A percentile compares a stretch with the other conserved stretches of the same genome.
Evolutionary conservation across 2,113 vertebrate species (phyloP).

Genomic region (Vicugna pacos): DNA sequence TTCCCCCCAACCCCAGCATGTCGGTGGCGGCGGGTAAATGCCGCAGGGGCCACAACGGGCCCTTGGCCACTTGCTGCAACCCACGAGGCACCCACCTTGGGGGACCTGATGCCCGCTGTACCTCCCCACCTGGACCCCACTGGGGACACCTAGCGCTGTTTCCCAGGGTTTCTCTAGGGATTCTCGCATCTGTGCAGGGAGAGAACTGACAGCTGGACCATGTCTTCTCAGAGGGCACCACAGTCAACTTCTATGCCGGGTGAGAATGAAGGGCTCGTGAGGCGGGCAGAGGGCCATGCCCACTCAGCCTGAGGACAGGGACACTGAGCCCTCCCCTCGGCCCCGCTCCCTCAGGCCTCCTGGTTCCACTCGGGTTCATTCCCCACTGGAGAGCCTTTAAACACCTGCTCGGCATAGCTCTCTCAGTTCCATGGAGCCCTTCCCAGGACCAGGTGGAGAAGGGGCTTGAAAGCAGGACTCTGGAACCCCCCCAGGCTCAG

Average conservation of each 20-base stretch:
- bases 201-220: not conserved
- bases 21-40: not conserved
- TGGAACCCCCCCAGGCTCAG: not conserved
- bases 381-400: not conserved
- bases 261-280: accelerated
- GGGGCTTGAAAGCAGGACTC: not conserved
- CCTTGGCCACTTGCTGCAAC: not conserved
- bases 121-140: not conserved
- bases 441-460: not conserved
- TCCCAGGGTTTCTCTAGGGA: not conserved
- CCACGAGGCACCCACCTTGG: not conserved
- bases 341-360: not conserved
- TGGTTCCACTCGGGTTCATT: not conserved
- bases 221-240: not conserved
- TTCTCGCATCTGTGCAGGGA: not conserved
- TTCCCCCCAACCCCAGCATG: not conserved
- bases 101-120: not conserved
- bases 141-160: not conserved
- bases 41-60: accelerated
- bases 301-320: not conserved
- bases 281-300: no score
- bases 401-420: not conserved
- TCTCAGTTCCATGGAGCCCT: not conserved
- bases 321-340: not conserved
- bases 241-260: accelerated